These are phyloP conservation scores for Alca torda DNA, from an alignment of 2,797 vertebrate species.

Conservation along the genomic window DNA sequence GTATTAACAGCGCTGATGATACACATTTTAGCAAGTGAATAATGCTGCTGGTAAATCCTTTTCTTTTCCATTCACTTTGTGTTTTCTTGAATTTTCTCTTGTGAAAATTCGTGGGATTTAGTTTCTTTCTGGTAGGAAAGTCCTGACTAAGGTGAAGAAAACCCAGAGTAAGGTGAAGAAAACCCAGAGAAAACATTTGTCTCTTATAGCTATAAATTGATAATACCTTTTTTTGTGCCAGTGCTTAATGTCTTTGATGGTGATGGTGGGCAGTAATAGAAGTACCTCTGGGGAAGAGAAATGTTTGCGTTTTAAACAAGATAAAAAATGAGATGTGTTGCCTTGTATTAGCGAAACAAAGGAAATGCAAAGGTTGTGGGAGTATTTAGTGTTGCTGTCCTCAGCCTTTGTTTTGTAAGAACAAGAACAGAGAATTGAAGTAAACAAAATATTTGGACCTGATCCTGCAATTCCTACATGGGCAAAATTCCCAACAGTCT, in stretches of 20 bases:
- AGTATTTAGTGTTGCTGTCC: slow-evolving; percentile 40
- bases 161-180: not conserved
- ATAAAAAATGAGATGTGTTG: slow-evolving; percentile 18
- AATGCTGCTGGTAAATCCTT: not conserved
- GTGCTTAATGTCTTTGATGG: not conserved
- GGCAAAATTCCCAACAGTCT: slow-evolving; percentile 56
- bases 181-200: not conserved
- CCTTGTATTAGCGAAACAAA: slow-evolving; percentile 21
- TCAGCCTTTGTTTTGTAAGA: slow-evolving; percentile 61
- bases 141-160: not conserved
- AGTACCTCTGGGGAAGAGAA: not conserved
- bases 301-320: not conserved
- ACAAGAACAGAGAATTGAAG: slow-evolving; percentile 46
- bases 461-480: slow-evolving; percentile 52
- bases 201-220: not conserved
- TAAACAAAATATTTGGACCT: slow-evolving; percentile 67
- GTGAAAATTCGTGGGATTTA: not conserved
- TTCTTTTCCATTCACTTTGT: not conserved
- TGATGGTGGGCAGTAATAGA: not conserved
- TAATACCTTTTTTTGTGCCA: not conserved
- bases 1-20: not conserved
- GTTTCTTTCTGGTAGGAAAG: slow-evolving; percentile 19
- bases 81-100: not conserved
- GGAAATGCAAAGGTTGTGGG: slow-evolving; percentile 47
- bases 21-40: not conserved